Evolutionary conservation across 2,888 invertebrate genomes (phyloP), one percentile per base, ranked within the genome.

Genomic region (Phaedon cochleariae): DNA sequence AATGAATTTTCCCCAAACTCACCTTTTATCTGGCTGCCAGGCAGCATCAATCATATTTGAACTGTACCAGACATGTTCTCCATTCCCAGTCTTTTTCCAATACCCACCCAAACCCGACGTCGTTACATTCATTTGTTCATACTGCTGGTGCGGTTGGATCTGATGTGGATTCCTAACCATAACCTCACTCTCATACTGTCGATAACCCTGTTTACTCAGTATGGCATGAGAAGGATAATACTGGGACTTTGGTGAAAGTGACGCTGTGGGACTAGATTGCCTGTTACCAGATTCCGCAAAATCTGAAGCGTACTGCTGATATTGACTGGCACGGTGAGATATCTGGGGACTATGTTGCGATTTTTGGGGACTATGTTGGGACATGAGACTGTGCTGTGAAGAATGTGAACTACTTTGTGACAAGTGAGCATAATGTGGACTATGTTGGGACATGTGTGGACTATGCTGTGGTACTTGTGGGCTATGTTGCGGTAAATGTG

Each of bases 11-110:
- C n/a, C n/a, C n/a, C n/a, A n/a, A n/a, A n/a, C 18, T 61, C 72
- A 82, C 82, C 82, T 77, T 69, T 82, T 83, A 65, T 84, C 83
- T 62, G 80, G 73, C 64, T 82, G 81, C 80, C 81, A 82, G 59
- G 73, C 74, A 12, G 74, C 69, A 65, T 82, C 81, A 21, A 75
- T 67, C 26, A 73, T 74, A 29, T 75, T 73, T 12, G 78, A 76
- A 59, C 78, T 78, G 62, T 80, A 83, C 84, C 84, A 84, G 69
- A 82, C 73, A 64, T 79, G 75, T 66, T 84, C 83, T 7, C 83
- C 84, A 61, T 73, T 81, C 64, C 82, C 82, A 15, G 79, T 73
- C 62, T 76, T 75, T 66, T 82, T 82, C 84, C 84, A 84, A 71
- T 79, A 81, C 4, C 84, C 84, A 1, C 83, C 83, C 48, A 84